These are phyloP conservation scores for Chrysemys picta DNA, from an alignment of 2,113 vertebrate genomes.

Conservation along the genomic window DNA sequence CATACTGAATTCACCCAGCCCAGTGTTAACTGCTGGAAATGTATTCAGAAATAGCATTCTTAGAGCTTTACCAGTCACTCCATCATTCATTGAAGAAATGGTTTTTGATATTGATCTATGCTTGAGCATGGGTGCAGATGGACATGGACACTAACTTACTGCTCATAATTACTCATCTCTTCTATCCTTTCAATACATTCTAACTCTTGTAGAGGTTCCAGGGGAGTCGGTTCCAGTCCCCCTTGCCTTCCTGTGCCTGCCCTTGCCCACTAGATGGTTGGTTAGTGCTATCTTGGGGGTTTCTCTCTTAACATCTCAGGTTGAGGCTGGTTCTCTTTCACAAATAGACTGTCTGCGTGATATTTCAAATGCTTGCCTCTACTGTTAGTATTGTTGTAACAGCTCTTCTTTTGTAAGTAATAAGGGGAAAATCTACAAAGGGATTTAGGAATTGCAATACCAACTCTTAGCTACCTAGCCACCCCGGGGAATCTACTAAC, in stretches of 20 bases:
- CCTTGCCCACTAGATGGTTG: neutral
- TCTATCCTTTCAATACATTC: neutral
- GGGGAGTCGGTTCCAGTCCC: neutral
- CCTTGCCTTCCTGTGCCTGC: neutral
- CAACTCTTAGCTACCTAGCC: neutral
- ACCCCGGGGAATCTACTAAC: neutral
- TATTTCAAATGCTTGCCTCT: neutral
- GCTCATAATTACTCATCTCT: neutral
- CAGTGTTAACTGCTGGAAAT: neutral
- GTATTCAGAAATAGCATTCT: neutral
- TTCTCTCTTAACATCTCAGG: neutral
- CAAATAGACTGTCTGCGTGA: neutral
- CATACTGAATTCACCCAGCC: neutral
- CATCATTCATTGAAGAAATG: neutral
- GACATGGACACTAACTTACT: neutral
- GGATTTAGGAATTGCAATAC: too few species aligned
- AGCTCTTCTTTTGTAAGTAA: neutral
- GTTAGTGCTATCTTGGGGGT: neutral
- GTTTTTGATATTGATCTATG: neutral
- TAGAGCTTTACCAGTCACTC: neutral
- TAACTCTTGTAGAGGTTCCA: neutral
- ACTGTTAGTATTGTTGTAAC: rapidly evolving
- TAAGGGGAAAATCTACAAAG: too few species aligned
- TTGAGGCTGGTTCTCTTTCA: neutral
- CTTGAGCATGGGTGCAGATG: neutral